Evolutionary conservation across 2,113 vertebrate genomes (phyloP), one percentile per base, ranked within the genome.

Genomic region (Poeciliopsis retropinna): DNA sequence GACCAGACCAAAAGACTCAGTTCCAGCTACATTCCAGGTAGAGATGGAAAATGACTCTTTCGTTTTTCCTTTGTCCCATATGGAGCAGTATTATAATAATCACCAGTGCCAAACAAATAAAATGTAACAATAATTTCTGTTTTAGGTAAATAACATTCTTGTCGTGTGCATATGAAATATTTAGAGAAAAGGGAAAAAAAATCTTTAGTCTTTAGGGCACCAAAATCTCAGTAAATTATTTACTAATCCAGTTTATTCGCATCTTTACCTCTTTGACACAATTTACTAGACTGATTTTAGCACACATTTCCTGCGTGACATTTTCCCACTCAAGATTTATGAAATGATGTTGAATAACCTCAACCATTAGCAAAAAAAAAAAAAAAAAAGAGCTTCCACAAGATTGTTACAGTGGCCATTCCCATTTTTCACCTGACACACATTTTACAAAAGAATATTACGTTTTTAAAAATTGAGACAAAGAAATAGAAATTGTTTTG

Each of bases 401-500:
- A 30, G 32, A 27, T 37, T 54, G 31, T 37, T 29, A 10, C n/a
- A 71, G 37, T 27, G 54, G n/a, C 57, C 22, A 11, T 68, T 69
- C 76, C 70, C 70, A n/a, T 77, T 63, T 34, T 63, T 84, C 27
- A 73, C 28, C 67, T 29, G 19, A 4, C 27, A 29, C n/a, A 25
- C 64, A 65, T 27, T 62, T 47, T 66, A 30, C 39, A 76, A 75
- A 79, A 51, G 29, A 70, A 39, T 2, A 69, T 29, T 68, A n/a
- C 25, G 29, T 71, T 67, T 79, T 19, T 65, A 17, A 64, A 73
- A 72, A 60, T 7, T 39, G 0, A 61, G 60, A 64, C 77, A 61
- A 69, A 75, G 39, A 70, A 70, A 68, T 69, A 47, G 2, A 70
- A 82, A 80, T 81, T 82, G 61, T 80, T 85, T 75, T 73, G 64